phyloP scores from a whole-genome alignment of 2,113 vertebrate species.

The Chaetura pelagica region DNA sequence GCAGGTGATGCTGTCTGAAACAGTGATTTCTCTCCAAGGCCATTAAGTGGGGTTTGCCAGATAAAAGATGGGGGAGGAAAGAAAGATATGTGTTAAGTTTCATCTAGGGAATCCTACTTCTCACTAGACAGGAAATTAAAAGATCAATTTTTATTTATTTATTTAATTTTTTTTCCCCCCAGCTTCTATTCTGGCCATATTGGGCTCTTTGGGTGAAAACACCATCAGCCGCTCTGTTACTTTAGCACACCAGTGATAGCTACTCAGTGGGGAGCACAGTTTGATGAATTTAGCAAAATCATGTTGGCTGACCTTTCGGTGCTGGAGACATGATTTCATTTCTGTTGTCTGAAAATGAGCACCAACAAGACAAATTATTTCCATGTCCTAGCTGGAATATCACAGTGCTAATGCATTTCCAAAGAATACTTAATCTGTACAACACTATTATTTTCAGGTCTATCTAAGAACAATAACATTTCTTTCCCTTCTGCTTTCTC shows the following conservation, averaged over 20 bases:
- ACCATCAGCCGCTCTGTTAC: conserved; percentile 1
- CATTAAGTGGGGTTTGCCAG: not conserved
- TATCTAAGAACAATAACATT: conserved; percentile 26
- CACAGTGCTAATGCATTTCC: conserved; percentile 13
- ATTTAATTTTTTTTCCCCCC: not conserved
- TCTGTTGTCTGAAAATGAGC: conserved; percentile 67
- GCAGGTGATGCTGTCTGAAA: conserved; percentile 45
- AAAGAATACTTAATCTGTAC: conserved; percentile 43
- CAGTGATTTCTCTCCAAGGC: conserved; percentile 25
- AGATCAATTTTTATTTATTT: conserved; percentile 33
- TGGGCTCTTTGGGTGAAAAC: conserved; percentile 47
- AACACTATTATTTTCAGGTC: conserved; percentile 1
- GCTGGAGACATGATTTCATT: conserved; percentile 72
- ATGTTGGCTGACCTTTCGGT: conserved; percentile 55
- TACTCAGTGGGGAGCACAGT: conserved; percentile 10
- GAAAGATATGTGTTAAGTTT: not conserved
- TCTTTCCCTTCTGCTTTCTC: conserved; percentile 13
- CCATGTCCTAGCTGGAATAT: conserved; percentile 50
- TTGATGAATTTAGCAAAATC: conserved; percentile 68
- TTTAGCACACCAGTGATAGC: not conserved
- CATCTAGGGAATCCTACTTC: conserved; percentile 13
- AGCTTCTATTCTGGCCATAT: conserved; percentile 47
- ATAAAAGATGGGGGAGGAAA: conserved; percentile 18
- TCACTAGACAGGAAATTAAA: conserved; percentile 38
- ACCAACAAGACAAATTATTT: conserved; percentile 63